Evolutionary conservation across 2,888 invertebrate species (phyloP).

Genomic region (Eustalomyia histrio): DNA sequence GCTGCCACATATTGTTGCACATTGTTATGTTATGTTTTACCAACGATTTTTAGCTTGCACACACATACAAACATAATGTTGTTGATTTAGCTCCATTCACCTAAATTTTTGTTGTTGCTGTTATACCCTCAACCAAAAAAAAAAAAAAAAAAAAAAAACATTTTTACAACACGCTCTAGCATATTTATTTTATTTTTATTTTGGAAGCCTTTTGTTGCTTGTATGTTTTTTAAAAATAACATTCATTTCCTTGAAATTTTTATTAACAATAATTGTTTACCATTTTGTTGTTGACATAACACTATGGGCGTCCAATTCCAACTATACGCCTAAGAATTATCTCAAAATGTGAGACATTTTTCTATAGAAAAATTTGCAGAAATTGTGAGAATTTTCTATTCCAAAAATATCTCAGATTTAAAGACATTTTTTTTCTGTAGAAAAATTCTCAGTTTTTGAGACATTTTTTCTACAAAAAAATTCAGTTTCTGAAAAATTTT

Average conservation of each 20-base stretch:
- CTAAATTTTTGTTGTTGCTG: constrained; percentile 14
- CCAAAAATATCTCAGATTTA: no score
- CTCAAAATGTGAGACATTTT: not conserved
- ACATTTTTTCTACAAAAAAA: no score
- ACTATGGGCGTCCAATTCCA: constrained; percentile 11
- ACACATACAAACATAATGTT: not conserved
- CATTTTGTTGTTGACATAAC: constrained; percentile 31
- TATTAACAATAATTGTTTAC: constrained; percentile 53
- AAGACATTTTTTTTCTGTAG: no score
- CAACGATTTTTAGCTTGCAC: not conserved
- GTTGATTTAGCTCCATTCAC: constrained; percentile 34
- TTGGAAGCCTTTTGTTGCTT: constrained; percentile 12
- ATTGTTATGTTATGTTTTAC: constrained; percentile 1
- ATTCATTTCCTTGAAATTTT: constrained; percentile 61
- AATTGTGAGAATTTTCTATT: no score
- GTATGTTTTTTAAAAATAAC: not conserved
- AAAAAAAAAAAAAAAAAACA: no score
- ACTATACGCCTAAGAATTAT: not conserved
- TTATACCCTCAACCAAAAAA: constrained; percentile 1
- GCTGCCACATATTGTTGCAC: constrained; percentile 19
- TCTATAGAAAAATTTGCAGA: no score
- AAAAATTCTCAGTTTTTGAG: no score
- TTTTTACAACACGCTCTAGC: not conserved
- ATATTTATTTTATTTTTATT: not conserved
- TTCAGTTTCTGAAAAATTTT: no score